Percentiles rank a stretch among this genome's conserved stretches.
phyloP scores from a whole-genome alignment of 2,113 vertebrate genomes.

The Scatophagus argus region DNA sequence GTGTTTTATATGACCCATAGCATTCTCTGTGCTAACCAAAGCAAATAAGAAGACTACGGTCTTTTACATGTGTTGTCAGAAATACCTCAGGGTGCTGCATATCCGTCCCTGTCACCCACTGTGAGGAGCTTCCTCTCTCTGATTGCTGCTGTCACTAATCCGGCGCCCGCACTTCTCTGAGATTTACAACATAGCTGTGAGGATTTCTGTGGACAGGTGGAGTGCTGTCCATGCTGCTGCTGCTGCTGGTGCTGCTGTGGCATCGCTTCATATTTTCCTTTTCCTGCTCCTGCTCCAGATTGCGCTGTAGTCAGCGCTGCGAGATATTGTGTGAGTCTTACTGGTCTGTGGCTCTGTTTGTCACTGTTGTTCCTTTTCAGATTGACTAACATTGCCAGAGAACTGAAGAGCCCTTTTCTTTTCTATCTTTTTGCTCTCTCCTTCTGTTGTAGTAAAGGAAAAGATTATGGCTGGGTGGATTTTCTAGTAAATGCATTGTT shows the following conservation, averaged over 20 bases:
- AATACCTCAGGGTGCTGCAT: conserved; percentile 5
- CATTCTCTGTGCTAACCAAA: neutral
- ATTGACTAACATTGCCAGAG: conserved; percentile 47
- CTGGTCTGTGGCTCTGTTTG: conserved; percentile 55
- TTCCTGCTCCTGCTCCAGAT: conserved; percentile 19
- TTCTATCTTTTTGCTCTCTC: neutral
- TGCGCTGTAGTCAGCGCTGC: conserved; percentile 49
- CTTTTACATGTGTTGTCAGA: neutral
- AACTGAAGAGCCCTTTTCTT: conserved; percentile 13
- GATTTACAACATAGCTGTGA: conserved; percentile 63
- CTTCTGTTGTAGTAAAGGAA: conserved; percentile 30
- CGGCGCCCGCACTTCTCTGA: conserved; percentile 42
- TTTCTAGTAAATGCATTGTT: conserved; percentile 36
- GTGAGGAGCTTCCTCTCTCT: conserved; percentile 11
- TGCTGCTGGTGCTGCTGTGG: conserved; percentile 57
- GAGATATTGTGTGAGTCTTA: conserved; percentile 53
- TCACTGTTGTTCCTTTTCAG: conserved; percentile 51
- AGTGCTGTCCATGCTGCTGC: conserved; percentile 46
- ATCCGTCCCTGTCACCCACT: conserved; percentile 23
- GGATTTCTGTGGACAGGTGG: conserved; percentile 56
- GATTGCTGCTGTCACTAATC: conserved; percentile 63
- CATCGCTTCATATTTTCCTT: conserved; percentile 45
- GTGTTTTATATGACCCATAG: neutral
- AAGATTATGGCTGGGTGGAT: conserved; percentile 5
- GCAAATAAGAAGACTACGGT: neutral